These are phyloP conservation scores for Fregata magnificens DNA, from an alignment of 2,113 vertebrate species.

Conservation along the genomic window DNA sequence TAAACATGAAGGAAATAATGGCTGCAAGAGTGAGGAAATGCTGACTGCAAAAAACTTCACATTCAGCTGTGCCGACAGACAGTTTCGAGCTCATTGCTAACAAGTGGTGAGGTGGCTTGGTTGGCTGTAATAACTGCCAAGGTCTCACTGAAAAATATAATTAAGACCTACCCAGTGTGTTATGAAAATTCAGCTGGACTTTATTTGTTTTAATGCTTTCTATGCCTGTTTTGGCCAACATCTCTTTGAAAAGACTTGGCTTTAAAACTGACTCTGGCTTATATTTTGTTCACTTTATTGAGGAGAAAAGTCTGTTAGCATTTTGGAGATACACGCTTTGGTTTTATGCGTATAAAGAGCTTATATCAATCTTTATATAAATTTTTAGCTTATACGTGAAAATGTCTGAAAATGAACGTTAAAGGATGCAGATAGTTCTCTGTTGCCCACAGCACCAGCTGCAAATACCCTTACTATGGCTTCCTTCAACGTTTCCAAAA, in stretches of 20 bases:
- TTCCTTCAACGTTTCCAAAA: not conserved
- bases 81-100: not conserved
- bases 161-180: not conserved
- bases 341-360: not conserved
- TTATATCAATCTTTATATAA: not conserved
- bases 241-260: not conserved
- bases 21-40: not conserved
- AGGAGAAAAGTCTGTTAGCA: not conserved
- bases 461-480: not conserved
- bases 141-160: not conserved
- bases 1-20: not conserved
- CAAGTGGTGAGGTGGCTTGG: not conserved
- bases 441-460: not conserved
- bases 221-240: not conserved
- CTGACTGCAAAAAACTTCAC: not conserved
- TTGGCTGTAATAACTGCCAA: not conserved
- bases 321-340: not conserved
- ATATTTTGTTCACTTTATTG: not conserved
- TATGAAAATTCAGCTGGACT: conserved; percentile 31
- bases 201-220: conserved; percentile 12
- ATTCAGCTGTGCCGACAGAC: not conserved
- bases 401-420: not conserved
- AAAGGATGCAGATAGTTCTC: not conserved
- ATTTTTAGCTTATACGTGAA: not conserved
- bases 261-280: not conserved